A percentile compares a stretch with the other conserved stretches of the same genome.
phyloP scores from a whole-genome alignment of 1,140 invertebrate genomes.

The Spodoptera frugiperda region DNA sequence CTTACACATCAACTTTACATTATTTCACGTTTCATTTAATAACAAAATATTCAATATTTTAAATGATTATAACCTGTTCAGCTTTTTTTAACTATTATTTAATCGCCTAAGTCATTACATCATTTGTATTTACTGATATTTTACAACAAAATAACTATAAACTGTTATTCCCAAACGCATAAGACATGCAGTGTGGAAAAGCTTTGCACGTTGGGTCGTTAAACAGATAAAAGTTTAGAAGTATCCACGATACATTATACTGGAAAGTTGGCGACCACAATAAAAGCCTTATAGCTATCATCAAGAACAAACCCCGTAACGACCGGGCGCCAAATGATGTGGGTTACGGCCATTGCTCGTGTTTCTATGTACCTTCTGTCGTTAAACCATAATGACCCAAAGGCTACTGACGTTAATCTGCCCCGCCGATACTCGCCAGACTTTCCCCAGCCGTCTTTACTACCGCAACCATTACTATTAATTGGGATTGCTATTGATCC shows the following conservation, averaged over 20 bases:
- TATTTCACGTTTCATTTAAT: constrained; percentile 28
- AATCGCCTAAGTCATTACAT: constrained; percentile 3
- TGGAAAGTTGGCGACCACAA: constrained; percentile 65
- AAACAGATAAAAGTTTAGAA: constrained; percentile 45
- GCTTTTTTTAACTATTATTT: constrained; percentile 11
- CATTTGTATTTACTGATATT: constrained; percentile 11
- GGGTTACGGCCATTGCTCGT: constrained; percentile 63
- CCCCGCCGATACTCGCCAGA: constrained; percentile 66
- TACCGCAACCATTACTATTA: constrained; percentile 63
- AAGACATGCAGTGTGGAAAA: constrained; percentile 11
- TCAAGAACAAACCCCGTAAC: constrained; percentile 65
- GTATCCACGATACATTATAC: constrained; percentile 50
- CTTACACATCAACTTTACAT: constrained; percentile 39
- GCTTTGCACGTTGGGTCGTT: constrained; percentile 30
- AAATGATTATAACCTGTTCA: constrained; percentile 6
- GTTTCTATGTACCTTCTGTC: constrained; percentile 59
- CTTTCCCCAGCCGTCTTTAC: constrained; percentile 64
- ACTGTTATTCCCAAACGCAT: constrained; percentile 36
- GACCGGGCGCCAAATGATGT: constrained; percentile 64
- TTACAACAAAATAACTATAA: constrained; percentile 33
- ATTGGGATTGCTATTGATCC: constrained; percentile 64
- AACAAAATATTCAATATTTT: constrained; percentile 25
- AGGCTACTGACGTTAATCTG: constrained; percentile 71
- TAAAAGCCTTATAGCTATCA: constrained; percentile 68
- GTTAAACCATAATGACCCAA: constrained; percentile 71